Percentiles rank a stretch among this genome's conserved stretches.
phyloP scores from a whole-genome alignment of 2,888 invertebrate species.

The Tuberolachnus salignus region DNA sequence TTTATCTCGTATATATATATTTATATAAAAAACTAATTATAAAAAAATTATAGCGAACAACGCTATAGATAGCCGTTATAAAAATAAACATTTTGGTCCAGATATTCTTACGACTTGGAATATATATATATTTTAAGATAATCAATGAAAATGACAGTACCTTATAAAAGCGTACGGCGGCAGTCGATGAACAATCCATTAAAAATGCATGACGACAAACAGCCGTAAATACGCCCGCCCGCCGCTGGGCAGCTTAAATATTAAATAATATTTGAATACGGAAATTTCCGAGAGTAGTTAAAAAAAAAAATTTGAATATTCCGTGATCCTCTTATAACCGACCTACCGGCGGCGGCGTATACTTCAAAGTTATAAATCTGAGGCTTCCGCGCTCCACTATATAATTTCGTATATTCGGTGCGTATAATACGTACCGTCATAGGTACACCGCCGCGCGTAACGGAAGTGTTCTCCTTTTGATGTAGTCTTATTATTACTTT shows the following conservation, averaged over 20 bases:
- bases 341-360: background rate
- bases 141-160: background rate
- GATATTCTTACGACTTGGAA: background rate
- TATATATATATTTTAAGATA: background rate
- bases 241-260: background rate
- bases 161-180: background rate
- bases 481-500: slow-evolving; percentile 2
- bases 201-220: background rate
- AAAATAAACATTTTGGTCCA: background rate
- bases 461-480: too few relatives aligned
- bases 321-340: too few relatives aligned
- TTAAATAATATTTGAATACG: slow-evolving; percentile 17
- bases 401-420: background rate
- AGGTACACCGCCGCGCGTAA: background rate
- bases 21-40: background rate
- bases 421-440: background rate
- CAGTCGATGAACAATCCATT: background rate
- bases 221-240: background rate
- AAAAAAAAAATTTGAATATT: slow-evolving; percentile 19
- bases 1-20: background rate
- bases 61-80: background rate
- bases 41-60: background rate
- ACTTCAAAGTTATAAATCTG: background rate
- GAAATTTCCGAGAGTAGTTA: background rate
- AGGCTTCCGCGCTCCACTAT: background rate